Conservation (phyloP, 2,888 invertebrate genomes). For the Drosophila peninsularis region DNA sequence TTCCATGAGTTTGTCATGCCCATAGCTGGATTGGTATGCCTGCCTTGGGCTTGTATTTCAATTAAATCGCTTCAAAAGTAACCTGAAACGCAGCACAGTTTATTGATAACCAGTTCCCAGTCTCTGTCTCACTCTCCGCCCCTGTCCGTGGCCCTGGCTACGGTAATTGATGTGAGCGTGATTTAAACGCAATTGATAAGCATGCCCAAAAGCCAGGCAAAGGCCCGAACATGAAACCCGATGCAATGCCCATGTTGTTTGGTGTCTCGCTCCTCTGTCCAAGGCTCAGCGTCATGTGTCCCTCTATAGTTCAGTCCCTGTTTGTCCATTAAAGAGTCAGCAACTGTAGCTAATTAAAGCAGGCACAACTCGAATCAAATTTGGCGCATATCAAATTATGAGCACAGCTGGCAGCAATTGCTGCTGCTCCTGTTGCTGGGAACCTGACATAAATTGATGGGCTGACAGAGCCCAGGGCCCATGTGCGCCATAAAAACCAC, state of each 20-base stretch:
- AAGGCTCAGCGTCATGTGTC: slow-evolving; percentile 15
- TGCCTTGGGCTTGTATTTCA: slow-evolving; percentile 62
- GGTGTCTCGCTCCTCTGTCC: slow-evolving; percentile 7
- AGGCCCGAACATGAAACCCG: slow-evolving; percentile 30
- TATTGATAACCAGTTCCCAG: slow-evolving; percentile 55
- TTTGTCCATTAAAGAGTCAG: slow-evolving; percentile 77
- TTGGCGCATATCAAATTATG: slow-evolving; percentile 77
- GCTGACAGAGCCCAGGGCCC: slow-evolving; percentile 51
- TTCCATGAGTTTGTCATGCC: slow-evolving; percentile 42
- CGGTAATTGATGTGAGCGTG: slow-evolving; percentile 71
- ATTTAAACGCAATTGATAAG: slow-evolving; percentile 75
- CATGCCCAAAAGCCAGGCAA: slow-evolving; percentile 20
- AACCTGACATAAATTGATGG: slow-evolving; percentile 66
- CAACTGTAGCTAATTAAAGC: slow-evolving; percentile 77
- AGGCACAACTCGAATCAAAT: slow-evolving; percentile 75
- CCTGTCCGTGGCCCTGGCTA: slow-evolving; percentile 9
- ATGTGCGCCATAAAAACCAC: slow-evolving; percentile 65
- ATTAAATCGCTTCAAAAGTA: slow-evolving; percentile 71
- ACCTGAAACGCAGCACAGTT: slow-evolving; percentile 64
- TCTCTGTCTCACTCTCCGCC: slow-evolving; percentile 2
- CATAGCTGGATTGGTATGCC: slow-evolving; percentile 8
- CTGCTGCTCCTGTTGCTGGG: slow-evolving; percentile 42
- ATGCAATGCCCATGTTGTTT: slow-evolving; percentile 22
- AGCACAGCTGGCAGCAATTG: slow-evolving; percentile 78
- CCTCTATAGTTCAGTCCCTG: slow-evolving; percentile 34